A percentile compares a stretch with the other conserved stretches of the same genome.
Evolutionary conservation across 2,888 invertebrate species (phyloP).

Genomic region (Timema podura): DNA sequence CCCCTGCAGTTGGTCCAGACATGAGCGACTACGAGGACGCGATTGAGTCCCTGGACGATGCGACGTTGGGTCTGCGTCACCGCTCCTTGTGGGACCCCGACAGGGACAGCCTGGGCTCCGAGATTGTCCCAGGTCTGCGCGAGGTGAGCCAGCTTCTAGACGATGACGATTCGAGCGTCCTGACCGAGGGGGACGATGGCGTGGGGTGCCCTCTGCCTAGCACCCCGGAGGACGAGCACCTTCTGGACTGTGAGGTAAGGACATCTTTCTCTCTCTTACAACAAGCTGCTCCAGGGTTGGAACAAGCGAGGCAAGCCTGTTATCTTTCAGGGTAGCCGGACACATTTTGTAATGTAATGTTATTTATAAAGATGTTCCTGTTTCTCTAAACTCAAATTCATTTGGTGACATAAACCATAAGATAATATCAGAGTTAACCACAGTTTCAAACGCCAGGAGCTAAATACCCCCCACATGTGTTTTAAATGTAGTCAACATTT

Average conservation of each 20-base stretch:
- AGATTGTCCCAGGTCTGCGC: conserved; percentile 24
- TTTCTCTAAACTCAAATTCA: too few relatives aligned
- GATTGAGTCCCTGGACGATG: conserved; percentile 29
- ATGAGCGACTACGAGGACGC: conserved; percentile 33
- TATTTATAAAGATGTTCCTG: too few relatives aligned
- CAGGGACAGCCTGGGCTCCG: conserved; percentile 24
- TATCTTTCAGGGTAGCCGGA: too few relatives aligned
- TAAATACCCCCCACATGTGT: too few relatives aligned
- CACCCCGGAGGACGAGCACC: conserved; percentile 79
- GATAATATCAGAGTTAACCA: too few relatives aligned
- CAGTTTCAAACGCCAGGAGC: too few relatives aligned
- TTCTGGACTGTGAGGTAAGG: conserved; percentile 70
- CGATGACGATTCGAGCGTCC: conserved; percentile 31
- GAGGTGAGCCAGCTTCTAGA: conserved; percentile 27
- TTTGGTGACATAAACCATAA: too few relatives aligned
- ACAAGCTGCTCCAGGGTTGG: too few relatives aligned
- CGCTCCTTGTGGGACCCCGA: conserved; percentile 28
- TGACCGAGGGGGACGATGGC: conserved; percentile 69
- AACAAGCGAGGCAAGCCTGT: too few relatives aligned
- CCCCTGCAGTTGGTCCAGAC: not conserved
- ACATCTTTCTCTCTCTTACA: too few relatives aligned
- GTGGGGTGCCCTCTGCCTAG: conserved; percentile 81
- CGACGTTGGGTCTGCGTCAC: conserved; percentile 26
- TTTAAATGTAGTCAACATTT: too few relatives aligned
- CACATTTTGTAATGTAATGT: too few relatives aligned